Base-by-base conservation (phyloP, 2,888 invertebrate genomes). In the Caenorhabditis wallacei region DNA sequence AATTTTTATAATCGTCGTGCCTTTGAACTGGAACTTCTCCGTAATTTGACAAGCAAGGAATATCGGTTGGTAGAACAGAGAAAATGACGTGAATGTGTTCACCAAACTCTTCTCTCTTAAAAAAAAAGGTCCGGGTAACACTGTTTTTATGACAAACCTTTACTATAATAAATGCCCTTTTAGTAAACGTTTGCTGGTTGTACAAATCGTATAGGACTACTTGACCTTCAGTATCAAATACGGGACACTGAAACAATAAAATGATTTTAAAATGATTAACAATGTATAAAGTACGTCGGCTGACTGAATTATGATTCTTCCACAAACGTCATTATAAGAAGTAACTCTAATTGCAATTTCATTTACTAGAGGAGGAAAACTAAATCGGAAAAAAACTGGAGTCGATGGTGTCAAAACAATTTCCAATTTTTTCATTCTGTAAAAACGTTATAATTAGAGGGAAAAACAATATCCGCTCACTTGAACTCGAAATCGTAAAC, bases 151-250 rank as follows among this genome's bases (percentile, higher is more conserved):
- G n/a, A n/a, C n/a, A n/a, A n/a, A 68, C 68, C 8, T 16, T n/a
- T 5, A 68, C 26, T 10, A 24, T 22, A 0, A 68, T 13, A 40
- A 43, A 68, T 1, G 40, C 54, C n/a, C 24, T 68, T 11, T n/a
- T 54, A 0, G 54, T 24, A 26, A 68, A 24, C 0, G 68, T 68
- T 40, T 68, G 68, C 3, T 68, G 54, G 0, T 35, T 40, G 48
- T 68, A 56, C 3, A 37, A n/a, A 10, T 54, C 22, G 20, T 43
- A 37, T 16, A 68, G 22, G 8, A 56, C 8, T 0, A 56, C 54
- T 11, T 68, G 68, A 1, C 68, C 68, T 43, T 68, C 68, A 1
- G 37, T 68, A 24, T 68, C 54, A 24, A 68, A 68, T n/a, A 68
- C 68, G 16, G 68, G 68, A 26, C 68, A 68, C 68, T 68, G 24